Conservation (phyloP, 2,888 invertebrate species). For the Orthonevra nobilis region DNA sequence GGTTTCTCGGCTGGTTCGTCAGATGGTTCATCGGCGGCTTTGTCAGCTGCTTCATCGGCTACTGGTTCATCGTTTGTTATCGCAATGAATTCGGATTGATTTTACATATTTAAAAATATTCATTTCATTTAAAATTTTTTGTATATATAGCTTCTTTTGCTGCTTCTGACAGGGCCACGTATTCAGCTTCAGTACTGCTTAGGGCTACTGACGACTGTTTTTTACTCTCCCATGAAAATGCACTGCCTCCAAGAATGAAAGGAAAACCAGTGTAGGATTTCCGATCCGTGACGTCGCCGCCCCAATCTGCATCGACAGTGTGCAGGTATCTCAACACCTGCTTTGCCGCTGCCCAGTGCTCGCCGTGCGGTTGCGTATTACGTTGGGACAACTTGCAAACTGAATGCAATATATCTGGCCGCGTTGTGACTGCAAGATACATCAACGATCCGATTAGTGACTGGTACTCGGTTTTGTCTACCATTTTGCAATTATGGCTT, state of each 20-base stretch:
- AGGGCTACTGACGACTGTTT: constrained; percentile 57
- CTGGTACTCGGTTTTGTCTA: constrained; percentile 56
- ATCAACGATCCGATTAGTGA: no score
- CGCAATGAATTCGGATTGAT: neutral
- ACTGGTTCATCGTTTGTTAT: neutral
- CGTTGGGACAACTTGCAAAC: constrained; percentile 61
- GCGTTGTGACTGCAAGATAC: constrained; percentile 37
- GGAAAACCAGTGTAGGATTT: constrained; percentile 58
- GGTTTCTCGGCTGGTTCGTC: neutral
- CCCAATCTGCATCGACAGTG: constrained; percentile 65
- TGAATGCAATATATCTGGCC: constrained; percentile 68
- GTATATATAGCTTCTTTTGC: neutral
- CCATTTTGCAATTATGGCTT: constrained; percentile 27
- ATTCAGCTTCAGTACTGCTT: constrained; percentile 36
- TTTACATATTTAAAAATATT: neutral
- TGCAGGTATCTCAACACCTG: constrained; percentile 40
- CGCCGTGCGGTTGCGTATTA: constrained; percentile 64
- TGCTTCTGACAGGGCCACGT: neutral
- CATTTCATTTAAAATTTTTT: neutral
- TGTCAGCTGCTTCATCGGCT: neutral
- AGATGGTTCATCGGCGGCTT: neutral
- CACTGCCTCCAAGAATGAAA: no score
- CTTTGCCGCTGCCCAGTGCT: constrained; percentile 56
- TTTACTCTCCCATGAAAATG: no score
- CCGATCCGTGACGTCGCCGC: constrained; percentile 30